Percentiles rank a stretch among this genome's conserved stretches.
These are phyloP conservation scores for Mimachlamys varia DNA, from an alignment of 2,888 invertebrate species.

Conservation along the genomic window DNA sequence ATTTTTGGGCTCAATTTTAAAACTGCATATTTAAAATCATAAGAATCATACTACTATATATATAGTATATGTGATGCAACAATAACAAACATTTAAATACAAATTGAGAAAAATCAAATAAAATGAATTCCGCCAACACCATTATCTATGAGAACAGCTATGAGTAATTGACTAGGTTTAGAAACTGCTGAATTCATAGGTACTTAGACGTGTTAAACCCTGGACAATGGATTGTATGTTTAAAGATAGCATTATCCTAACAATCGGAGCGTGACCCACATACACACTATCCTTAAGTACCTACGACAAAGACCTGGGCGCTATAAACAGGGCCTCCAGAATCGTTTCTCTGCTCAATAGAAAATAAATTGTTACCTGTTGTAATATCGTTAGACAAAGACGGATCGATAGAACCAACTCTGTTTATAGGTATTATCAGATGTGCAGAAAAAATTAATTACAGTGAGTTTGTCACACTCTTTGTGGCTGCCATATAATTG, in stretches of 20 bases:
- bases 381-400: background rate
- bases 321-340: background rate
- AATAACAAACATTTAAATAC: no score
- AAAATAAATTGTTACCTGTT: background rate
- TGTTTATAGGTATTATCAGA: background rate
- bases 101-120: no score
- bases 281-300: background rate
- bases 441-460: background rate
- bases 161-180: constrained; percentile 9
- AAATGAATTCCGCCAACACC: no score
- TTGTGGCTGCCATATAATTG: background rate
- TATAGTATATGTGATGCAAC: no score
- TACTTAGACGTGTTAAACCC: constrained; percentile 15
- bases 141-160: background rate
- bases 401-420: background rate
- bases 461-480: background rate
- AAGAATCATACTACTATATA: no score
- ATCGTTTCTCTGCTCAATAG: background rate
- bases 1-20: no score
- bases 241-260: constrained; percentile 31
- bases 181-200: constrained; percentile 20
- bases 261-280: background rate
- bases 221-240: background rate
- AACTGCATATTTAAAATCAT: no score
- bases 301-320: background rate